Percentiles rank a stretch among this genome's conserved stretches.
Conservation (phyloP, 2,113 vertebrate species). For the Sialia sialis region DNA sequence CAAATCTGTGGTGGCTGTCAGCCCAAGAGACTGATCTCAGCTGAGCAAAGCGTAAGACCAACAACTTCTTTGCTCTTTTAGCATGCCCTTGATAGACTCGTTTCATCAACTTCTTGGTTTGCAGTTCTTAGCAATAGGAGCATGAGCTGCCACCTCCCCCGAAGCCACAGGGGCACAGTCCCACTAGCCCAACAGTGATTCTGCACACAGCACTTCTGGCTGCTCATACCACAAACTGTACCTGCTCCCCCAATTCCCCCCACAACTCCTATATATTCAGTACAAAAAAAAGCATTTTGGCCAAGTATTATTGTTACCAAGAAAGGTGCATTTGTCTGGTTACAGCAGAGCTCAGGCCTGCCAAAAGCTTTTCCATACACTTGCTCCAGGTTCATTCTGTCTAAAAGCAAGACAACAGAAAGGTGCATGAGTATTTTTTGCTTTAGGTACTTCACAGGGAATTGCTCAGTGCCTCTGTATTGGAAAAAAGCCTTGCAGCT, state of each 20-base stretch:
- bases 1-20: neutral
- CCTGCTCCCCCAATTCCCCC: neutral
- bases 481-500: slow-evolving; percentile 20
- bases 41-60: neutral
- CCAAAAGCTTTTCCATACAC: neutral
- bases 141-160: accelerated
- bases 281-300: neutral
- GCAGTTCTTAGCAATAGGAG: neutral
- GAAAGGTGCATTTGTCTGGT: accelerated
- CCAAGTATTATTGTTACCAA: neutral
- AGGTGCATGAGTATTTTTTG: slow-evolving; percentile 18
- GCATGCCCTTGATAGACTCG: neutral
- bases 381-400: neutral
- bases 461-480: slow-evolving; percentile 41
- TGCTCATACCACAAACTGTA: accelerated
- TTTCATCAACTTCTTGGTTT: neutral
- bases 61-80: neutral
- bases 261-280: neutral
- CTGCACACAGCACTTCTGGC: neutral
- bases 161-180: accelerated
- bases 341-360: neutral
- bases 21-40: neutral
- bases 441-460: slow-evolving; percentile 11
- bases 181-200: neutral
- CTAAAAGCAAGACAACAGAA: slow-evolving; percentile 1